Evolutionary conservation across 2,888 invertebrate species (phyloP), one percentile per base, ranked within the genome.

Genomic region (Smittia aterrima): DNA sequence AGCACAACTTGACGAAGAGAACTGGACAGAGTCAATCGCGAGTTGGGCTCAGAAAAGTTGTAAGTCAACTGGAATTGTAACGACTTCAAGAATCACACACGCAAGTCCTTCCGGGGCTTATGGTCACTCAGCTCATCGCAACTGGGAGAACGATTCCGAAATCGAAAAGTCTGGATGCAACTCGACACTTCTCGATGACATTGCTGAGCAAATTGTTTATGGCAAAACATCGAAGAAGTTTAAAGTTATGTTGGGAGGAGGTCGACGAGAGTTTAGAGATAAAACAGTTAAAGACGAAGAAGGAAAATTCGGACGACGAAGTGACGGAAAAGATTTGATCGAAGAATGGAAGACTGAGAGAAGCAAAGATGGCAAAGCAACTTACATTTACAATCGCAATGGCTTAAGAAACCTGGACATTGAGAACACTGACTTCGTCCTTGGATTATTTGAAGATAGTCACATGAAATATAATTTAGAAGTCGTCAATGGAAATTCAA

Each of bases 21-120:
- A 81, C 0, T 78, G 80, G 0, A 85, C 87, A 75, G 87, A 87
- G 0, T 87, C 90, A 0, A 85, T 92, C 9, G 86, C 90, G 24
- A 85, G 86, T 77, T 90, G 90, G 88, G 90, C 92, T 0, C 91
- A 91, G 79, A 82, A 81, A 24, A 85, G 85, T 1, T 86, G 86
- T 0, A 89, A 88, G 78, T 82, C 83, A 13, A 87, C 87, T 7
- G 90, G 90, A 1, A 80, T 90, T 4, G 90, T 92, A 0, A 93
- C 93, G 0, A 92, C 90, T 0, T 90, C 91, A 0, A 83, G 91
- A 20, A 86, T 93, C 2, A 93, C 93, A 0, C 92, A 93, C 79
- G 93, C 92, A 0, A 88, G 91, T 0, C 74, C 74, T 2, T 1
- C 27, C 1, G 32, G n/a, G 92, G 91, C 79, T 78, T 88, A 86